Conservation (phyloP, 2,888 invertebrate species). For the Folsomia manolachei region DNA sequence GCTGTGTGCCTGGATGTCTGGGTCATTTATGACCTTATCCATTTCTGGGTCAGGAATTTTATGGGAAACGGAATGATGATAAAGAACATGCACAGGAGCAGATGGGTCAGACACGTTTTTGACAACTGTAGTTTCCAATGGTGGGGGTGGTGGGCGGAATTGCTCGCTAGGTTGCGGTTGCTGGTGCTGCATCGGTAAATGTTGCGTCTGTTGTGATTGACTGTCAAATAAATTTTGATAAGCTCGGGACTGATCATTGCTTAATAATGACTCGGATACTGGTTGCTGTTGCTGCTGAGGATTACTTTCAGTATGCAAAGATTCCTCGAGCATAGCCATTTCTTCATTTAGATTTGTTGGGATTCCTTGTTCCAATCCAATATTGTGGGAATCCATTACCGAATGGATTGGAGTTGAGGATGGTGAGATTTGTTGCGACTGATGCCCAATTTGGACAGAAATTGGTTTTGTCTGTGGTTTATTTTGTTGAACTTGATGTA, state of each 20-base stretch:
- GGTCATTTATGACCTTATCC: neutral
- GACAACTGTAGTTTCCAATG: neutral
- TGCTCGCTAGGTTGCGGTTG: neutral
- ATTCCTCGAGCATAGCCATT: neutral
- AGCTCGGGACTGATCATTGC: no score
- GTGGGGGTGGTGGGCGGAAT: no score
- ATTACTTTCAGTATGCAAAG: neutral
- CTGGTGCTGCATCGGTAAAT: neutral
- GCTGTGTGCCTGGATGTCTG: neutral
- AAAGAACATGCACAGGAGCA: neutral
- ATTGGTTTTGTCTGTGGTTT: no score
- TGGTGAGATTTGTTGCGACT: no score
- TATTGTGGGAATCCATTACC: no score
- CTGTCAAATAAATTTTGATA: no score
- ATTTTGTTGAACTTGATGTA: no score
- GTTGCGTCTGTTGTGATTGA: neutral
- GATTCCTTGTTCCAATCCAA: neutral
- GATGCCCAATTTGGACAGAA: no score
- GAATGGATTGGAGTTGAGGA: no score
- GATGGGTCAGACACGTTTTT: neutral
- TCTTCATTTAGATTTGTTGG: neutral
- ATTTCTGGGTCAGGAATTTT: neutral
- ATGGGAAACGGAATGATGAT: slow-evolving; percentile 1
- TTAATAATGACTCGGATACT: neutral
- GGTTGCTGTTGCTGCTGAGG: neutral